A percentile compares a stretch with the other conserved stretches of the same genome.
phyloP scores from a whole-genome alignment of 1,140 invertebrate species.

The Diorhabda sublineata region DNA sequence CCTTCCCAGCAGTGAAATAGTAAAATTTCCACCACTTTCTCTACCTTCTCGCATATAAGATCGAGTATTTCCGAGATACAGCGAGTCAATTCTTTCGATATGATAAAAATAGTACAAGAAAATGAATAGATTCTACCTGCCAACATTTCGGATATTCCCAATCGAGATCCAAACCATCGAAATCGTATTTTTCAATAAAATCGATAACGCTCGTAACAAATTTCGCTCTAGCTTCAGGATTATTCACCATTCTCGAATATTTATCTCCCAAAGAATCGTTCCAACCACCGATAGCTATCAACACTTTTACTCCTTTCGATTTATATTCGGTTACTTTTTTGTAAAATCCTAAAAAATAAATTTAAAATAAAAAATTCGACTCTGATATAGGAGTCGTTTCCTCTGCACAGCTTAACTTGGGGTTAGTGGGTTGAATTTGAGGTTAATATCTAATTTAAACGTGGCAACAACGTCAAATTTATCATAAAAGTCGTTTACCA shows the following conservation, averaged over 20 bases:
- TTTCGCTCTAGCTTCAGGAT: conserved; percentile 50
- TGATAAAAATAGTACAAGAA: too few relatives aligned
- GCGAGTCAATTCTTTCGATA: too few relatives aligned
- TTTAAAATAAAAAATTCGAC: not conserved
- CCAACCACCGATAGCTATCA: conserved; percentile 69
- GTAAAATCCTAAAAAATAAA: conserved; percentile 53
- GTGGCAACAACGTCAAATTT: too few relatives aligned
- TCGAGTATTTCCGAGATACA: too few relatives aligned
- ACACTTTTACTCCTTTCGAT: conserved; percentile 60
- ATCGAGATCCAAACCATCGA: conserved; percentile 67
- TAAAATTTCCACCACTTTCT: too few relatives aligned
- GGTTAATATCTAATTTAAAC: too few relatives aligned
- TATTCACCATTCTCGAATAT: conserved; percentile 59
- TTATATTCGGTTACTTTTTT: conserved; percentile 57
- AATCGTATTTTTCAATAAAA: conserved; percentile 62
- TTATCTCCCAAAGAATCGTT: conserved; percentile 63
- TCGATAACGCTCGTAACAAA: conserved; percentile 59
- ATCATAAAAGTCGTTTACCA: conserved; percentile 42
- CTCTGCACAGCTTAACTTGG: too few relatives aligned
- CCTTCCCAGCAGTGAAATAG: too few relatives aligned
- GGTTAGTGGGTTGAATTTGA: too few relatives aligned
- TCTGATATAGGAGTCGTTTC: too few relatives aligned
- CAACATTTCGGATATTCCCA: conserved; percentile 72
- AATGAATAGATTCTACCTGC: conserved; percentile 49
- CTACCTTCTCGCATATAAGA: too few relatives aligned